These are phyloP conservation scores for Heliconius cydno DNA, from an alignment of 2,888 invertebrate genomes.

Conservation along the genomic window DNA sequence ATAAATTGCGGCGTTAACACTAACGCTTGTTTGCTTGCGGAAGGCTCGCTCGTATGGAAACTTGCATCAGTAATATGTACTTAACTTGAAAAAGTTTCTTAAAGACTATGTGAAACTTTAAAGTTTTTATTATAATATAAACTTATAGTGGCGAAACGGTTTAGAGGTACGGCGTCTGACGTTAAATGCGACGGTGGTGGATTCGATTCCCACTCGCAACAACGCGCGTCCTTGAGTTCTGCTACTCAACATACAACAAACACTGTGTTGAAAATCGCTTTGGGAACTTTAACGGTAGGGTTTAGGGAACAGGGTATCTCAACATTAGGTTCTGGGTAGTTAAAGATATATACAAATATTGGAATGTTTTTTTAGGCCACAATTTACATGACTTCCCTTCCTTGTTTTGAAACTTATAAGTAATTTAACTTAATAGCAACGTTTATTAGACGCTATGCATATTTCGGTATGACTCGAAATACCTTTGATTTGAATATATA, in stretches of 20 bases:
- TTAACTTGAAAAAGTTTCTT: not conserved
- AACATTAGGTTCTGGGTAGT: no score
- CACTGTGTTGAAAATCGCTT: no score
- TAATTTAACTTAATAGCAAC: not conserved
- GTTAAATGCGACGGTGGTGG: no score
- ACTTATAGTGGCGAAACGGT: no score
- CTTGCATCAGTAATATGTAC: slow-evolving; percentile 3
- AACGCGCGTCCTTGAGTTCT: no score
- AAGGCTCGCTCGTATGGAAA: not conserved
- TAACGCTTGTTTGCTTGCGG: slow-evolving; percentile 10
- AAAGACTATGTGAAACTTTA: not conserved
- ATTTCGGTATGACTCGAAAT: not conserved
- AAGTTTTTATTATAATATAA: not conserved
- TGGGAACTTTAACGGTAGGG: no score
- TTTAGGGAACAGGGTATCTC: no score
- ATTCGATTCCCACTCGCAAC: no score
- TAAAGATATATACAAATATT: no score
- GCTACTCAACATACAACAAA: no score
- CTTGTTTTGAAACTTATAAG: not conserved
- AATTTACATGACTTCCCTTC: not conserved
- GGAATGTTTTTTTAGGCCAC: not conserved
- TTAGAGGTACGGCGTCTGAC: no score
- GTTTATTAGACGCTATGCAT: not conserved
- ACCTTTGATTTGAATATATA: slow-evolving; percentile 17
- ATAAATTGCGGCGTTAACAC: slow-evolving; percentile 21